phyloP scores from a whole-genome alignment of 2,797 vertebrate genomes.

The Enteromius radiatus region DNA sequence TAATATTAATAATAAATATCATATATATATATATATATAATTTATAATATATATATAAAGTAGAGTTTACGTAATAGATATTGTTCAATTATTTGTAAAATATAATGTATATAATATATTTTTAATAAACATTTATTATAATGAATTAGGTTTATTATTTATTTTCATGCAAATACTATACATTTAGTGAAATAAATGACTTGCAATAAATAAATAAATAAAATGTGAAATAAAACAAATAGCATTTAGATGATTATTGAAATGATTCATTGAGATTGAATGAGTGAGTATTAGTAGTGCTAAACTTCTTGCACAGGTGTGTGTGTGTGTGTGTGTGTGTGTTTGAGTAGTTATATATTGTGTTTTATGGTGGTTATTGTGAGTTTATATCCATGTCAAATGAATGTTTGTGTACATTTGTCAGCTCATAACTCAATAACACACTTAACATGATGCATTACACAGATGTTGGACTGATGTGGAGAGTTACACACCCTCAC shows the following conservation, averaged over 20 bases:
- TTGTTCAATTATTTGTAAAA: too few species aligned
- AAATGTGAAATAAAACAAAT: too few species aligned
- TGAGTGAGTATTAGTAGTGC: not conserved
- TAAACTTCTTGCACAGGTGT: not conserved
- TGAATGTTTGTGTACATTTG: not conserved
- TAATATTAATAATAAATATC: too few species aligned
- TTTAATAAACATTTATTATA: too few species aligned
- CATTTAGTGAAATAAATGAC: too few species aligned
- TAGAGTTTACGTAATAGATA: too few species aligned
- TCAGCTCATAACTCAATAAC: not conserved
- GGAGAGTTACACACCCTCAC: conserved; percentile 5
- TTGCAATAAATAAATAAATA: too few species aligned
- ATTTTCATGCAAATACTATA: not conserved
- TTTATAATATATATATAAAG: too few species aligned
- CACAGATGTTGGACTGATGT: not conserved
- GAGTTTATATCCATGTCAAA: not conserved
- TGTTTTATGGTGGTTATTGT: not conserved
- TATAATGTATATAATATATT: too few species aligned
- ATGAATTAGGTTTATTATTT: too few species aligned
- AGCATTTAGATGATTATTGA: not conserved
- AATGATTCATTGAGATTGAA: not conserved
- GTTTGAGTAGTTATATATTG: not conserved
- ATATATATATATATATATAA: too few species aligned
- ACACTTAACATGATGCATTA: not conserved
- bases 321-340: not conserved